Conservation (phyloP, 2,113 vertebrate genomes). For the Entelurus aequoreus region DNA sequence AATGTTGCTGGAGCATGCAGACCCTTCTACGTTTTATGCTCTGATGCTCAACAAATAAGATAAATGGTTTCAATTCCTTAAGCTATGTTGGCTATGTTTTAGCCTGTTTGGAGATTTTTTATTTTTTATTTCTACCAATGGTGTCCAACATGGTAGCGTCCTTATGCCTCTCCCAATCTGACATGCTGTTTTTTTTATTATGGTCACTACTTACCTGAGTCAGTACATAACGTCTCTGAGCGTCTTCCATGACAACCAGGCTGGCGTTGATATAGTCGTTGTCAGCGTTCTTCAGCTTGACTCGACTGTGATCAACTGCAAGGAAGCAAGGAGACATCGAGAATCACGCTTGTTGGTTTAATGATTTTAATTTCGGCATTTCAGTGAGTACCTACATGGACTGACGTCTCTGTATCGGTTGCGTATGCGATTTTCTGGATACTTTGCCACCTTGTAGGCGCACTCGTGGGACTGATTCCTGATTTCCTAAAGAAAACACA, state of each 20-base stretch:
- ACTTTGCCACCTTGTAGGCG: constrained; percentile 90
- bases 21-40: too few relatives aligned
- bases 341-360: background rate
- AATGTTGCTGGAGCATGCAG: too few relatives aligned
- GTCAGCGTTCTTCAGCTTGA: constrained; percentile 85
- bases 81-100: too few relatives aligned
- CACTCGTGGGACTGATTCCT: constrained; percentile 88
- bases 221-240: constrained; percentile 89
- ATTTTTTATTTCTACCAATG: too few relatives aligned
- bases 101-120: too few relatives aligned
- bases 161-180: background rate
- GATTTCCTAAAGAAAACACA: constrained; percentile 80
- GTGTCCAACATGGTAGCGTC: background rate
- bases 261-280: constrained; percentile 99
- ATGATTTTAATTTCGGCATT: too few relatives aligned
- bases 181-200: background rate
- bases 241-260: constrained; percentile 88
- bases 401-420: constrained; percentile 99
- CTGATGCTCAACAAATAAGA: too few relatives aligned
- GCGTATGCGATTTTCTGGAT: constrained; percentile 92
- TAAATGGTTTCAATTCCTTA: too few relatives aligned
- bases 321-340: background rate
- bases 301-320: constrained; percentile 93
- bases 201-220: constrained; percentile 79
- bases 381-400: constrained; percentile 82